Percentiles rank a stretch among this genome's conserved stretches.
These are phyloP conservation scores for Drosophila parvula DNA, from an alignment of 1,140 invertebrate genomes.

Conservation along the genomic window DNA sequence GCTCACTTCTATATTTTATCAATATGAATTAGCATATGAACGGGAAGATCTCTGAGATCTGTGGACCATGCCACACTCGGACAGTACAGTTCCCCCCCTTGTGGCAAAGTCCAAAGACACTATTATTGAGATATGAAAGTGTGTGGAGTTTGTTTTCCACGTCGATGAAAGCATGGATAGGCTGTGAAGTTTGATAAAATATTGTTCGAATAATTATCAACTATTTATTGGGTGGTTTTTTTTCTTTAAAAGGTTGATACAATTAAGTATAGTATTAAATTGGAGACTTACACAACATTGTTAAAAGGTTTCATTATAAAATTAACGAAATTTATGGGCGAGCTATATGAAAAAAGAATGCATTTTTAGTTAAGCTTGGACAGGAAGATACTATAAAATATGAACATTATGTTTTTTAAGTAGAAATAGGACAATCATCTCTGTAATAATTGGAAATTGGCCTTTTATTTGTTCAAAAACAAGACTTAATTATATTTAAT, in stretches of 20 bases:
- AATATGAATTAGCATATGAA: constrained; percentile 74
- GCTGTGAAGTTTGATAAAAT: constrained; percentile 20
- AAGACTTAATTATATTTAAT: too few relatives aligned
- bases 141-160: neutral
- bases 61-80: constrained; percentile 64
- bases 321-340: too few relatives aligned
- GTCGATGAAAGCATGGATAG: constrained; percentile 25
- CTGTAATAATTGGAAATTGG: too few relatives aligned
- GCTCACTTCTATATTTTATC: constrained; percentile 53
- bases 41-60: constrained; percentile 43
- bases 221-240: constrained; percentile 7
- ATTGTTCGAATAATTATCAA: constrained; percentile 7
- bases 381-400: too few relatives aligned
- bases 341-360: too few relatives aligned
- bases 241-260: neutral
- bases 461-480: too few relatives aligned
- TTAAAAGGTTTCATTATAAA: too few relatives aligned
- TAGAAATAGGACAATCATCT: too few relatives aligned
- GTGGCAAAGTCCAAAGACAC: constrained; percentile 2
- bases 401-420: too few relatives aligned
- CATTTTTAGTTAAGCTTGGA: too few relatives aligned
- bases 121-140: constrained; percentile 20
- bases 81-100: constrained; percentile 57
- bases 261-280: neutral
- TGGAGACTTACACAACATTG: neutral